Evolutionary conservation across 2,888 invertebrate genomes (phyloP).

Genomic region (Lutraria lutraria): DNA sequence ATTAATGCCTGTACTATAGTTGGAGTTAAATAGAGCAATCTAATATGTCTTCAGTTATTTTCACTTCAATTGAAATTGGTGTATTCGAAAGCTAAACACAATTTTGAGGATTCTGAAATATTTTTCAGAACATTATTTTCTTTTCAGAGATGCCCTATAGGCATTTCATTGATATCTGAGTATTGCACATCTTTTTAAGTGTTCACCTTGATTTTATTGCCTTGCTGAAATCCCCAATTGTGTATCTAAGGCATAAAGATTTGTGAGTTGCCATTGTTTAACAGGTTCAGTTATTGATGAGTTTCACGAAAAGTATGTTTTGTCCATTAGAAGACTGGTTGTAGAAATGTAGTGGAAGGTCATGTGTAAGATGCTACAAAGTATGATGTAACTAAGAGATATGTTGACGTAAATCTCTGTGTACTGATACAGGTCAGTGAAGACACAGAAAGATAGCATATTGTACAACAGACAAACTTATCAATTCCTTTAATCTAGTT

Average conservation of each 20-base stretch:
- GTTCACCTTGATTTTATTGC: not conserved
- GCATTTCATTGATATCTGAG: not conserved
- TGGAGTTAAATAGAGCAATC: too few relatives aligned
- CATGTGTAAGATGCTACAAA: not conserved
- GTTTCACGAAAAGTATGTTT: not conserved
- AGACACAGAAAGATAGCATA: not conserved
- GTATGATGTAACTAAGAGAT: not conserved
- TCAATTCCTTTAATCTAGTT: not conserved
- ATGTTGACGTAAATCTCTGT: not conserved
- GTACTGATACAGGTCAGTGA: not conserved
- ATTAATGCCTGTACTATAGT: too few relatives aligned
- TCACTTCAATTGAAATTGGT: not conserved
- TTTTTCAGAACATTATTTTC: not conserved
- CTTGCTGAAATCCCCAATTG: not conserved
- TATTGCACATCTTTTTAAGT: not conserved
- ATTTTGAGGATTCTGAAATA: not conserved
- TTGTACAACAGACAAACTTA: conserved; percentile 9
- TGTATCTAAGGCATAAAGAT: not conserved
- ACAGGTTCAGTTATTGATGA: not conserved
- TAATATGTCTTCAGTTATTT: not conserved
- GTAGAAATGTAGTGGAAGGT: not conserved
- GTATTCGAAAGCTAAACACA: not conserved
- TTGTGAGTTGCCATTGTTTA: not conserved
- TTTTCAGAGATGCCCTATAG: not conserved
- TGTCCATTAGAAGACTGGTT: not conserved